These are phyloP conservation scores for Notocelia uddmanniana DNA, from an alignment of 2,888 invertebrate genomes.

Conservation along the genomic window DNA sequence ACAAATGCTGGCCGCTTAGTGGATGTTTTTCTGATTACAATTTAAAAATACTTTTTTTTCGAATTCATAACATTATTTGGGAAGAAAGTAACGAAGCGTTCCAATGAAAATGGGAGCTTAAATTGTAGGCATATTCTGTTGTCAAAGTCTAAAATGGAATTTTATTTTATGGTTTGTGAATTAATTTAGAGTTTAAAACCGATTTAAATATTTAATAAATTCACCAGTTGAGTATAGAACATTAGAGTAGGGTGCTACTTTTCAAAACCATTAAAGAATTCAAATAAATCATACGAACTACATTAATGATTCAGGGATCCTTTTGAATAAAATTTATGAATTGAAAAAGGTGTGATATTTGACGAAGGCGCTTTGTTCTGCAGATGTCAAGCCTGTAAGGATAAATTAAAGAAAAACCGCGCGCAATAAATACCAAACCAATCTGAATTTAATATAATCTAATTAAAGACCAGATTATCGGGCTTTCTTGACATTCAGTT, in stretches of 20 bases:
- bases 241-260: not conserved
- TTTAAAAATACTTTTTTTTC: constrained; percentile 43
- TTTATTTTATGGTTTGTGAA: not conserved
- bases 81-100: constrained; percentile 15
- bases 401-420: too few relatives aligned
- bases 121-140: not conserved
- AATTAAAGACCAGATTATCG: too few relatives aligned
- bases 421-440: too few relatives aligned
- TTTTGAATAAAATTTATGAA: not conserved
- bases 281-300: not conserved
- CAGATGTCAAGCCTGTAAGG: constrained; percentile 54
- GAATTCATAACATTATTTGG: constrained; percentile 33
- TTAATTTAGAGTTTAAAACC: not conserved
- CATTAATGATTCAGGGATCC: not conserved
- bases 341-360: not conserved
- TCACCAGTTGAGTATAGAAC: not conserved
- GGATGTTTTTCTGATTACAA: constrained; percentile 36
- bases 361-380: too few relatives aligned
- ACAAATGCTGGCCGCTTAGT: constrained; percentile 39
- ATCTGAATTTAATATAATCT: too few relatives aligned
- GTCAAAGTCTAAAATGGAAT: not conserved
- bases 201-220: not conserved
- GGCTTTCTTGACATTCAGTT: too few relatives aligned
- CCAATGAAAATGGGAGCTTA: constrained; percentile 24
- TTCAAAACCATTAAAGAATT: not conserved